Base-by-base conservation (phyloP, 2,113 vertebrate genomes). In the Todiramphus saurophagus region DNA sequence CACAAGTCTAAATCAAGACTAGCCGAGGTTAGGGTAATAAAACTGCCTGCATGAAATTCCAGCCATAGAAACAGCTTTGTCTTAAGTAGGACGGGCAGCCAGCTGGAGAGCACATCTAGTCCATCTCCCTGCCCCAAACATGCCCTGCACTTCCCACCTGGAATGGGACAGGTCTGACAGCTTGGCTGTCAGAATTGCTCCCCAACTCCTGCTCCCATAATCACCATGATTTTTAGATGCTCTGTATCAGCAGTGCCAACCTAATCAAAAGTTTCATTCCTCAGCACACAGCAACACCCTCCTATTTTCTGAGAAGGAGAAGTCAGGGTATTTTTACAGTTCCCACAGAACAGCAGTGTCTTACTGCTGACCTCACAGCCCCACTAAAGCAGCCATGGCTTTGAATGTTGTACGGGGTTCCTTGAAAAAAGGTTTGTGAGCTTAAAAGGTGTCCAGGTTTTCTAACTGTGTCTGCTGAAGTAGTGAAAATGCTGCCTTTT, bases 31-130 rank as follows among this genome's bases (percentile, higher is more conserved):
- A 92, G 83, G 94, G 95, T 56, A 96, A 93, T 84, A 87, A 96
- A 90, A 95, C 92, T 85, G 91, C 67, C 60, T 82, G 67, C 93
- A 95, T 91, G 46, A 78, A 69, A 95, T 94, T 91, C 94, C 74
- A 70, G 90, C 95, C 93, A 76, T 94, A 82, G 83, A 96, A 94
- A 95, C 76, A 27, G 83, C 96, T 97, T 97, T 76, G 46, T 89
- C 84, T 11, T 5, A 74, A 56, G n/a, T 9, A 50, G 37, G 24
- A 50, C 16, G 1, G 24, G 33, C 58, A 44, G 79, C 18, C 60
- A 55, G 35, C 67, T 62, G 12, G 5, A 37, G 23, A 64, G 62
- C 62, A 56, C 11, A 25, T 37, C 28, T 39, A 12, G n/a, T 20
- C 67, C 74, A 13, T 7, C 51, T 43, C 60, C 33, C 15, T 58